phyloP scores from a whole-genome alignment of 2,888 invertebrate genomes.

The Euplagia quadripunctaria region DNA sequence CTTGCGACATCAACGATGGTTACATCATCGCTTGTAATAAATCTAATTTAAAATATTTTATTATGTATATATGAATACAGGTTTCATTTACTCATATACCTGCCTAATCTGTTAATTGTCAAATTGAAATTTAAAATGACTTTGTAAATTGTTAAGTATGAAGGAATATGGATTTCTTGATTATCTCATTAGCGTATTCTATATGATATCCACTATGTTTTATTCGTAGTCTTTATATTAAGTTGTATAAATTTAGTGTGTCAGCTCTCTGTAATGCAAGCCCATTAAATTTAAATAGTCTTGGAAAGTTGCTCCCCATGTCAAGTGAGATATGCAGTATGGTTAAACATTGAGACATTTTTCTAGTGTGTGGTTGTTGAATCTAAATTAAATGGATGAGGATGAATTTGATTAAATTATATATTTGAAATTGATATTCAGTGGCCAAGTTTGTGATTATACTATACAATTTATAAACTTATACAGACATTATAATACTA shows the following conservation, averaged over 20 bases:
- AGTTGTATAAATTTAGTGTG: slow-evolving; percentile 83
- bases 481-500: slow-evolving; percentile 79
- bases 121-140: slow-evolving; percentile 64
- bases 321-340: slow-evolving; percentile 45
- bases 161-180: slow-evolving; percentile 73
- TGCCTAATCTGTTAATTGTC: slow-evolving; percentile 44
- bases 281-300: slow-evolving; percentile 58
- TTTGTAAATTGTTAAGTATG: slow-evolving; percentile 82
- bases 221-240: slow-evolving; percentile 72
- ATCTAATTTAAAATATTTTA: slow-evolving; percentile 47
- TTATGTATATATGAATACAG: slow-evolving; percentile 56
- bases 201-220: slow-evolving; percentile 62
- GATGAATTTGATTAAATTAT: slow-evolving; percentile 36
- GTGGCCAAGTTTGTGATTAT: slow-evolving; percentile 83
- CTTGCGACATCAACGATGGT: slow-evolving; percentile 36
- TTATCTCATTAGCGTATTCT: slow-evolving; percentile 76
- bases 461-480: slow-evolving; percentile 84
- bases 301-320: slow-evolving; percentile 37
- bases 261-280: slow-evolving; percentile 78
- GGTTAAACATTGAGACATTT: slow-evolving; percentile 40
- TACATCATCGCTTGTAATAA: slow-evolving; percentile 38
- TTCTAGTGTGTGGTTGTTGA: slow-evolving; percentile 53
- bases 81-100: slow-evolving; percentile 45
- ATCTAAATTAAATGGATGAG: slow-evolving; percentile 51
- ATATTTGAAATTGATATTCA: slow-evolving; percentile 65